Base-by-base conservation (phyloP, 1,140 invertebrate species). In the Pseudachorutes palmiensis region DNA sequence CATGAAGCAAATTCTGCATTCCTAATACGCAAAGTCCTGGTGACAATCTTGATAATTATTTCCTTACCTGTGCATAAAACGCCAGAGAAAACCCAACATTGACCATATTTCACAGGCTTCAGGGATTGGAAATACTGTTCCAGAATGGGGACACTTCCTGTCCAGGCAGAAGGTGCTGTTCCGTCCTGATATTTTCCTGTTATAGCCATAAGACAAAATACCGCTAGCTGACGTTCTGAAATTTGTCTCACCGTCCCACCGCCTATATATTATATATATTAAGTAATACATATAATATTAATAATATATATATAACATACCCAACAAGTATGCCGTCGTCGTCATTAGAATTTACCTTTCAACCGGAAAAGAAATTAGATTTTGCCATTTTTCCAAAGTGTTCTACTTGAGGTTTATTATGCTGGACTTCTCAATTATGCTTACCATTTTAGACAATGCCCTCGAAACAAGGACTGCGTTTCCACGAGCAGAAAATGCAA, bases 21-120 rank as follows among this genome's bases (percentile, higher is more conserved):
- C 36, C 36, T 19, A 12, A 45, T 45, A 9, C 9, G 9, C 36
- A 45, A 12, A 9, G 19, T 45, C 36, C 19, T 9, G 36, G 36
- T 12, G 19, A 45, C 19, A 12, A 19, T 55, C 24, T 41, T 12
- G 5, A 26, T 31, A 41, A 45, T 31, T 24, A 30, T 26, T 33
- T 49, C n/a, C 22, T 79, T 77, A 81, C 87, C 81, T 72, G 86
- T 85, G 32, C 84, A 87, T 12, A 84, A 79, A 16, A 90, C 82
- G 22, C 86, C 87, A 51, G 87, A 83, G 74, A 89, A 90, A 0
- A 89, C 87, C 87, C 87, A 90, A 75, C 88, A 90, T 74, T 90
- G 88, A 1, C 87, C 88, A 75, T 86, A 90, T 28, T 82, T 83
- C 16, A 89, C 61, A 2, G 61, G 61, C 29, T 63, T 63, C 2